A percentile compares a stretch with the other conserved stretches of the same genome.
These are phyloP conservation scores for Germaria angustata DNA, from an alignment of 2,888 invertebrate genomes.

Conservation along the genomic window DNA sequence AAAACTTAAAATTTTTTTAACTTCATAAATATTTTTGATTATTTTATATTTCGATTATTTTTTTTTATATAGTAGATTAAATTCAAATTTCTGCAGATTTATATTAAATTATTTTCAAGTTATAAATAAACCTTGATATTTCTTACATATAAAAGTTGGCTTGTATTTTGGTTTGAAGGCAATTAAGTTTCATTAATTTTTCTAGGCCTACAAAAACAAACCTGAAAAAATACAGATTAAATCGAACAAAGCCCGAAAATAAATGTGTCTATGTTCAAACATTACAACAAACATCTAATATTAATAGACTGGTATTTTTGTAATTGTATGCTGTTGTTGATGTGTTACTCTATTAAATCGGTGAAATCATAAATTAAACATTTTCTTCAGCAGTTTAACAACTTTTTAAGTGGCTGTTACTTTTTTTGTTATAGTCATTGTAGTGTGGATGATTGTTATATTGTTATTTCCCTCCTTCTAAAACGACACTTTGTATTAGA, in stretches of 20 bases:
- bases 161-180: conserved; percentile 41
- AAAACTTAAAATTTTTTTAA: too few species aligned
- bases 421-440: conserved; percentile 9
- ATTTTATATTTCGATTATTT: too few species aligned
- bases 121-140: conserved; percentile 31
- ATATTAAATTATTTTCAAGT: conserved; percentile 4
- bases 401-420: conserved; percentile 50
- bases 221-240: neutral
- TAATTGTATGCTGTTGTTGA: conserved; percentile 24
- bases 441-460: neutral
- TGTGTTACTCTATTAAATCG: conserved; percentile 51
- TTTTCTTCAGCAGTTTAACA: conserved; percentile 54
- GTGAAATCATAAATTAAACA: conserved; percentile 65
- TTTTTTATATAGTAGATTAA: neutral
- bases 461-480: conserved; percentile 3
- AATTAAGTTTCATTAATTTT: conserved; percentile 38
- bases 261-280: neutral
- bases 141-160: conserved; percentile 17
- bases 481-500: conserved; percentile 12
- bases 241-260: neutral
- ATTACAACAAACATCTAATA: neutral
- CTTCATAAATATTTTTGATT: too few species aligned
- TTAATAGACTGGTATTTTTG: conserved; percentile 7
- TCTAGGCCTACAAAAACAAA: conserved; percentile 53
- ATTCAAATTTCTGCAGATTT: conserved; percentile 24